Evolutionary conservation across 2,797 vertebrate species (phyloP).

Genomic region (Cygnus olor): DNA sequence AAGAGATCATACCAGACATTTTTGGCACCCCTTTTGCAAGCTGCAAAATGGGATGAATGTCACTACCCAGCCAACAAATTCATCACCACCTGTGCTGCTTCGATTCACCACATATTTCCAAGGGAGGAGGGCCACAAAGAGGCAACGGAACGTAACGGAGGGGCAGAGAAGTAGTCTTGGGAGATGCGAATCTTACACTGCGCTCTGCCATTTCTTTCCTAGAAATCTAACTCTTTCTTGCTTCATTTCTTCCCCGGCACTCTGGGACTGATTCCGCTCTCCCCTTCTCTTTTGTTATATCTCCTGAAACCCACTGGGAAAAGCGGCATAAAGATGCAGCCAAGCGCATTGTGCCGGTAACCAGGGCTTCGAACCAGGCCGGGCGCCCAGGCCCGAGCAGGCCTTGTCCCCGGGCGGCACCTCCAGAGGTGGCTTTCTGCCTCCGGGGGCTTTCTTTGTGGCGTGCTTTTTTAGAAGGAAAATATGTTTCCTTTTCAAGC

Average conservation of each 20-base stretch:
- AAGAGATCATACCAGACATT: background rate
- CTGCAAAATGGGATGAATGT: background rate
- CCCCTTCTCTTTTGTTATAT: background rate
- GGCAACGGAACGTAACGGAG: background rate
- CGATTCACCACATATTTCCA: background rate
- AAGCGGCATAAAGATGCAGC: background rate
- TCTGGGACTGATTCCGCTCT: background rate
- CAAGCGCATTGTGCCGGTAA: background rate
- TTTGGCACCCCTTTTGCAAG: background rate
- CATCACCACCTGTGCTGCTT: background rate
- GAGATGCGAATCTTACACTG: background rate
- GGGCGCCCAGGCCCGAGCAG: too few relatives aligned
- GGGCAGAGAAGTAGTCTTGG: background rate
- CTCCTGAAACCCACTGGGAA: background rate
- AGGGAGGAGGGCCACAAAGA: background rate
- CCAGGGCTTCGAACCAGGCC: too few relatives aligned
- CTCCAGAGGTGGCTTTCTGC: background rate
- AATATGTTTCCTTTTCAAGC: constrained; percentile 33
- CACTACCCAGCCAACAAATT: background rate
- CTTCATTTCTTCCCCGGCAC: background rate
- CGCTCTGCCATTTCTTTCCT: background rate
- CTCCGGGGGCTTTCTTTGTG: background rate
- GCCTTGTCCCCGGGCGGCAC: fast-evolving
- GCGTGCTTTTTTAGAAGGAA: background rate
- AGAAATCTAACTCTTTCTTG: background rate